These are phyloP conservation scores for Rhagoletis zephyria DNA, from an alignment of 1,140 invertebrate species.

Conservation along the genomic window DNA sequence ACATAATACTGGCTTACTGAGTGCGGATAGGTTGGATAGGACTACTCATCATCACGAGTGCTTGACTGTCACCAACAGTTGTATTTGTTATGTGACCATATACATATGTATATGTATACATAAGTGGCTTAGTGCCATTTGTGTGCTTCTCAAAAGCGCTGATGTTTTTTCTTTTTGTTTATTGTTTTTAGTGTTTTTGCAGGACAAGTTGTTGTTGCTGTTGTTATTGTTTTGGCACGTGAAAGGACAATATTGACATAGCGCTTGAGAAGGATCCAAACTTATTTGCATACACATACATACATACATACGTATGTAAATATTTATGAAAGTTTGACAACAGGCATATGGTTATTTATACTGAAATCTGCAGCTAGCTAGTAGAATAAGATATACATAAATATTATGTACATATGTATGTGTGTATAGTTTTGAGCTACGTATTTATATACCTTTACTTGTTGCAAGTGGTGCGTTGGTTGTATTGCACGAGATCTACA, in stretches of 20 bases:
- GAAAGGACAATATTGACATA: conserved; percentile 47
- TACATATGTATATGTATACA: too few relatives aligned
- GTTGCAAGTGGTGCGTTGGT: not conserved
- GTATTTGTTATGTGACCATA: conserved; percentile 1
- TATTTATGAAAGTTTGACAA: not conserved
- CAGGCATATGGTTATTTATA: not conserved
- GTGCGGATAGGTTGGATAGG: not conserved
- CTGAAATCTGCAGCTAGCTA: not conserved
- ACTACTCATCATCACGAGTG: not conserved
- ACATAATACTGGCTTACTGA: not conserved
- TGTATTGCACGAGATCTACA: not conserved
- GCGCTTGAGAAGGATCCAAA: not conserved
- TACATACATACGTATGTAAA: not conserved
- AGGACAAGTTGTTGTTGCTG: not conserved
- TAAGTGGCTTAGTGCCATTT: conserved; percentile 8
- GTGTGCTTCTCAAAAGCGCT: not conserved
- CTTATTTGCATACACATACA: not conserved
- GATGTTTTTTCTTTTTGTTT: not conserved
- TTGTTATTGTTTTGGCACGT: conserved; percentile 42
- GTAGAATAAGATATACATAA: not conserved
- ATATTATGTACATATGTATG: not conserved
- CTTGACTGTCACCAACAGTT: conserved; percentile 31
- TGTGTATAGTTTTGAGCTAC: not conserved
- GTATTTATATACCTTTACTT: not conserved
- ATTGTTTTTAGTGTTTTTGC: not conserved